These are phyloP conservation scores for Thaumatotibia leucotreta DNA, from an alignment of 1,140 invertebrate genomes.

Conservation along the genomic window DNA sequence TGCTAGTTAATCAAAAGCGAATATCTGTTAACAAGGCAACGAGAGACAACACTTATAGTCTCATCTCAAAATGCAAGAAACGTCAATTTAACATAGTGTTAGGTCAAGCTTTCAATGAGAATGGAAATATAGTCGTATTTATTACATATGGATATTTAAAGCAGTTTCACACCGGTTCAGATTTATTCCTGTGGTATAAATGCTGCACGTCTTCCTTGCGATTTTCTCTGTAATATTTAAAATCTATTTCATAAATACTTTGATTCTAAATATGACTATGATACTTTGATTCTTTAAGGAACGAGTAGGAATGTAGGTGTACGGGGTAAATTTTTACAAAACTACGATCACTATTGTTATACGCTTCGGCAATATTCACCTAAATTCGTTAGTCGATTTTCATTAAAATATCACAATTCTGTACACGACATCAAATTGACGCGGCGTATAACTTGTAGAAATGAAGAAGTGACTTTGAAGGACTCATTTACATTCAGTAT, in stretches of 20 bases:
- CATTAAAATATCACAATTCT: no score
- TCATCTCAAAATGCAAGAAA: no score
- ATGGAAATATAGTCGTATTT: background rate
- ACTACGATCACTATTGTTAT: background rate
- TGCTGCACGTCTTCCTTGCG: background rate
- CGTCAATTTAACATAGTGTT: no score
- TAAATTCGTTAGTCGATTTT: background rate
- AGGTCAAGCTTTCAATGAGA: background rate
- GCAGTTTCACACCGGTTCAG: background rate
- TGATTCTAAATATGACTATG: background rate
- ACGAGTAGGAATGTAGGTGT: background rate
- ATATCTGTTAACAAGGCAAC: no score
- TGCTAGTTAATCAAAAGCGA: no score
- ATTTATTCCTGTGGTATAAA: background rate
- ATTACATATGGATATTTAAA: background rate
- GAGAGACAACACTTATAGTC: no score
- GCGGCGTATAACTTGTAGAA: background rate
- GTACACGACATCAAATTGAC: no score
- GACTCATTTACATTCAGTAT: background rate
- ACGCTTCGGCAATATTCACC: background rate
- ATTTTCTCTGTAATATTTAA: background rate
- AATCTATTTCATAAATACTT: background rate
- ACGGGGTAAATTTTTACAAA: background rate
- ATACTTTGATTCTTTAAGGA: background rate
- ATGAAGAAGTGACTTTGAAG: background rate